These are phyloP conservation scores for Phoeniculus purpureus DNA, from an alignment of 2,797 vertebrate genomes.

Conservation along the genomic window DNA sequence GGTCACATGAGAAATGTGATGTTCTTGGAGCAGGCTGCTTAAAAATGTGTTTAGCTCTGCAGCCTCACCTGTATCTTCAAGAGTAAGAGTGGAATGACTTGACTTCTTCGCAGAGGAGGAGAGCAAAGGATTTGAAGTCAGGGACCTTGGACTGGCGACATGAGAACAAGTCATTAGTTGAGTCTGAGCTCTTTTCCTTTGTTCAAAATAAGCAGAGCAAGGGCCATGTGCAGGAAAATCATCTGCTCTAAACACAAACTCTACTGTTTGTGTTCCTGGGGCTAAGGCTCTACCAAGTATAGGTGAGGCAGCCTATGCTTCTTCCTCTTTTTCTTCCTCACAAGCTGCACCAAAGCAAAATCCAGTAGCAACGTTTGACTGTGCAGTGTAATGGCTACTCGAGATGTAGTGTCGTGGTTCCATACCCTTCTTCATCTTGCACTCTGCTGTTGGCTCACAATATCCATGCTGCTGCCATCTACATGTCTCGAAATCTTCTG, in stretches of 20 bases:
- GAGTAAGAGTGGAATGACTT: not conserved
- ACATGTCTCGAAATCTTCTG: not conserved
- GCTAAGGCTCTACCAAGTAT: not conserved
- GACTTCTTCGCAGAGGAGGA: not conserved
- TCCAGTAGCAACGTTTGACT: fast-evolving
- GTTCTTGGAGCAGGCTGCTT: not conserved
- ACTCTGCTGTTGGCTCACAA: fast-evolving
- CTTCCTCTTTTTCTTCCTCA: not conserved
- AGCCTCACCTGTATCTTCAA: not conserved
- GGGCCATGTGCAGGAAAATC: not conserved
- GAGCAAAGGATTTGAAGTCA: not conserved
- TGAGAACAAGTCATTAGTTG: not conserved
- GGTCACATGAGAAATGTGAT: not conserved
- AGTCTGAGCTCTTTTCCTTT: not conserved
- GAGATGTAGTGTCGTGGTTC: not conserved
- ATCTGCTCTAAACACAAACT: not conserved
- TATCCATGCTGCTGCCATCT: not conserved
- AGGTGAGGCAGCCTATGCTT: not conserved
- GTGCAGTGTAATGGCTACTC: not conserved
- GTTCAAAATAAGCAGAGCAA: not conserved
- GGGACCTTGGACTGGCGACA: not conserved
- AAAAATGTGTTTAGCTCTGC: not conserved
- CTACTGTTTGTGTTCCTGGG: not conserved
- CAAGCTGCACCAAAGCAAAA: not conserved
- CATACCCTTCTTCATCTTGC: not conserved